Conservation (phyloP, 2,888 invertebrate genomes). For the Hyppa rectilinea region DNA sequence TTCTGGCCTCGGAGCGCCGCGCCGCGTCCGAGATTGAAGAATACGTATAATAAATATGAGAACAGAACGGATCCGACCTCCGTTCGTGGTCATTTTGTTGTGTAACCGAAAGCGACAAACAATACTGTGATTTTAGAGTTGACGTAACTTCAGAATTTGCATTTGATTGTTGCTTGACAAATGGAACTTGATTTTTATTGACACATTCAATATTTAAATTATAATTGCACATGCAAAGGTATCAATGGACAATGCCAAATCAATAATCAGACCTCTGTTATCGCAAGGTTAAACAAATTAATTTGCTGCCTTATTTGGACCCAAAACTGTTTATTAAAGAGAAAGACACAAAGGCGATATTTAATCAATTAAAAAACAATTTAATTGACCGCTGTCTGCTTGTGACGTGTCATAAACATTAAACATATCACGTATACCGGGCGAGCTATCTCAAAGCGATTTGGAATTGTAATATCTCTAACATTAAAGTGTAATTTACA, state of each 20-base stretch:
- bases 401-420: slow-evolving; percentile 41
- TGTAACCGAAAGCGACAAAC: slow-evolving; percentile 86
- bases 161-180: slow-evolving; percentile 75
- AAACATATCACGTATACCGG: slow-evolving; percentile 26
- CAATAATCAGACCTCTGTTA: slow-evolving; percentile 27
- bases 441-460: slow-evolving; percentile 27
- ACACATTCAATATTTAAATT: slow-evolving; percentile 46
- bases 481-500: slow-evolving; percentile 56
- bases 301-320: slow-evolving; percentile 21
- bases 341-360: slow-evolving; percentile 30
- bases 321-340: slow-evolving; percentile 24
- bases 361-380: slow-evolving; percentile 35
- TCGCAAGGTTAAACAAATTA: slow-evolving; percentile 46
- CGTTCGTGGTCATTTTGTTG: slow-evolving; percentile 88
- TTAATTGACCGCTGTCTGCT: slow-evolving; percentile 31
- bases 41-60: slow-evolving; percentile 90
- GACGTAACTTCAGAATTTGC: slow-evolving; percentile 76
- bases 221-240: slow-evolving; percentile 45
- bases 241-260: slow-evolving; percentile 51
- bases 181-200: slow-evolving; percentile 69
- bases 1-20: slow-evolving; percentile 80
- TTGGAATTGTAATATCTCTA: slow-evolving; percentile 41
- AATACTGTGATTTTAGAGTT: slow-evolving; percentile 79
- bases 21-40: slow-evolving; percentile 87
- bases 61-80: slow-evolving; percentile 86